Conservation (phyloP, 2,888 invertebrate genomes). For the Malacosoma neustria region DNA sequence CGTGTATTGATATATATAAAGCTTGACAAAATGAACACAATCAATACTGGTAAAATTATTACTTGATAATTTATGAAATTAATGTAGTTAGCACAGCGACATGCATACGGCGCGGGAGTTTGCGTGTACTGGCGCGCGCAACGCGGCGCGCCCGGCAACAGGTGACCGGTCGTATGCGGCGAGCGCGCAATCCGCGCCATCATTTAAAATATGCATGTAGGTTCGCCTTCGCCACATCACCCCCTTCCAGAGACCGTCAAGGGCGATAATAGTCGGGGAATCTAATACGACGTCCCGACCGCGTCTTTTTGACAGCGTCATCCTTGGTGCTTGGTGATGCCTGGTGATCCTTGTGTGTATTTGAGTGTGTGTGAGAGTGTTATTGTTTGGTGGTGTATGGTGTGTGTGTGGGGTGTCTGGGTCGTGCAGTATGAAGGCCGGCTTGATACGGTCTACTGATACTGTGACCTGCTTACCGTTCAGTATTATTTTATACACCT, state of each 20-base stretch:
- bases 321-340: background rate
- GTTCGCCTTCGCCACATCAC: background rate
- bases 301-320: background rate
- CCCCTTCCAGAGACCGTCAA: conserved; percentile 1
- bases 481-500: conserved; percentile 12
- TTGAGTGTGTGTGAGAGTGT: background rate
- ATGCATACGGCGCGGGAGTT: too few relatives aligned
- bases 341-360: background rate
- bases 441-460: conserved; percentile 17
- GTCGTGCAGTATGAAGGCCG: conserved; percentile 6
- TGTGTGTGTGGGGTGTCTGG: background rate
- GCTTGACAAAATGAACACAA: too few relatives aligned
- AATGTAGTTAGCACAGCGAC: too few relatives aligned
- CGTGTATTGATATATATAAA: too few relatives aligned
- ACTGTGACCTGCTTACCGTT: conserved; percentile 16
- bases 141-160: too few relatives aligned
- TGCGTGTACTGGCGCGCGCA: too few relatives aligned
- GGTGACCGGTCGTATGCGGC: too few relatives aligned
- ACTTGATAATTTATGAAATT: too few relatives aligned
- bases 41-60: too few relatives aligned
- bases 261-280: conserved; percentile 5
- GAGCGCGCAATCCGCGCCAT: too few relatives aligned
- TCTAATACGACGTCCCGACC: background rate
- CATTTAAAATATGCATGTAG: too few relatives aligned
- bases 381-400: background rate